Percentiles rank a stretch among this genome's conserved stretches.
Evolutionary conservation across 2,888 invertebrate species (phyloP).

Genomic region (Quadroppia sp.): DNA sequence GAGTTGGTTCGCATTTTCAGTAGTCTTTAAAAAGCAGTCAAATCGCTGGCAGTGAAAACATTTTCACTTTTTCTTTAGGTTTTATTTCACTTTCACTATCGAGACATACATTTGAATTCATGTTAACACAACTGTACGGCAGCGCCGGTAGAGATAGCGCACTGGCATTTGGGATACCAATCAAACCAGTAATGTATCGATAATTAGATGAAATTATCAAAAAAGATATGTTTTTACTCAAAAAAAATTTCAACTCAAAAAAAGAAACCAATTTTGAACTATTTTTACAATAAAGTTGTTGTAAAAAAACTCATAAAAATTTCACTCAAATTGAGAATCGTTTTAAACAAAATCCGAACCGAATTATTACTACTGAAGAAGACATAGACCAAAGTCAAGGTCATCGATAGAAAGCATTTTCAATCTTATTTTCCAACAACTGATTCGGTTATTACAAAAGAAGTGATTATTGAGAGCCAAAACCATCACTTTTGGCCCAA

Average conservation of each 20-base stretch:
- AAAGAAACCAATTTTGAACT: too few relatives aligned
- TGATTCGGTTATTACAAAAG: slow-evolving; percentile 32
- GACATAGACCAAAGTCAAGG: neutral
- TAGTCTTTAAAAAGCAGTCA: slow-evolving; percentile 16
- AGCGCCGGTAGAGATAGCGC: neutral
- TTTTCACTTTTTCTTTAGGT: neutral
- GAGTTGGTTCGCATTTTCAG: too few relatives aligned
- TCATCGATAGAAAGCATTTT: slow-evolving; percentile 24
- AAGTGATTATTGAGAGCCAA: slow-evolving; percentile 34
- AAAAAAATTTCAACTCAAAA: too few relatives aligned
- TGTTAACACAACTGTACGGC: slow-evolving; percentile 10
- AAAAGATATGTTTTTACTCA: neutral
- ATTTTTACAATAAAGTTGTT: too few relatives aligned
- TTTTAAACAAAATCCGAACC: too few relatives aligned
- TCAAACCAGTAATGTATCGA: neutral
- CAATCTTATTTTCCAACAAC: neutral
- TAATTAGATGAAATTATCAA: neutral
- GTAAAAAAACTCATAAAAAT: too few relatives aligned
- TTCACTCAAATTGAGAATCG: too few relatives aligned
- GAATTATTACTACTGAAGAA: neutral
- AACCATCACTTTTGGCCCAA: neutral
- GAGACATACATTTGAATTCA: neutral
- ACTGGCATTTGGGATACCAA: neutral
- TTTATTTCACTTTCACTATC: slow-evolving; percentile 24
- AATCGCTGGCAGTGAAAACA: neutral